Percentiles rank a stretch among this genome's conserved stretches.
Evolutionary conservation across 2,113 vertebrate genomes (phyloP).

Genomic region (Gymnarchus niloticus): DNA sequence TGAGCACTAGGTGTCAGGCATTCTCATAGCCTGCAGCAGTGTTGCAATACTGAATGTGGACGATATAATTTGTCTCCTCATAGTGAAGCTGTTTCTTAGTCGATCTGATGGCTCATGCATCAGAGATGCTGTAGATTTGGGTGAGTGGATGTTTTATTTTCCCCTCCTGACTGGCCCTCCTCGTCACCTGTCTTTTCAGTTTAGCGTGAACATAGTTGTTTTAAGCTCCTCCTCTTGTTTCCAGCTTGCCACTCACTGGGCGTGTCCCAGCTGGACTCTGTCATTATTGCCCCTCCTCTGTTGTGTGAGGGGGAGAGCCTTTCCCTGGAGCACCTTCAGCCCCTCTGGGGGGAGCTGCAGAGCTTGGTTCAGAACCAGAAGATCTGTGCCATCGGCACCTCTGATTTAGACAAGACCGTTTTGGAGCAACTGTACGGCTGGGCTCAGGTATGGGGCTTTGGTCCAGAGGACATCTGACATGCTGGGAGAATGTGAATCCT

Average conservation of each 20-base stretch:
- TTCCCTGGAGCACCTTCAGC: conserved; percentile 80
- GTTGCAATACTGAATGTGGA: neutral
- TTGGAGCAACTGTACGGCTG: conserved; percentile 91
- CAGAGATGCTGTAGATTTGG: conserved; percentile 79
- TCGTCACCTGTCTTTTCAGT: neutral
- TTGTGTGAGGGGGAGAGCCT: conserved; percentile 68
- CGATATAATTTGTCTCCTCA: conserved; percentile 46
- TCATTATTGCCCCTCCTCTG: conserved; percentile 83
- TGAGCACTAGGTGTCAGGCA: neutral
- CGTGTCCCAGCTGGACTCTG: conserved; percentile 88
- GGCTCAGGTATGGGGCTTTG: conserved; percentile 74
- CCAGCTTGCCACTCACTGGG: conserved; percentile 80
- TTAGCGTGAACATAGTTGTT: neutral
- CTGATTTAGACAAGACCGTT: conserved; percentile 88
- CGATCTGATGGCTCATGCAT: conserved; percentile 74
- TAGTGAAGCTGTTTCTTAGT: conserved; percentile 88
- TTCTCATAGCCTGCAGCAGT: neutral
- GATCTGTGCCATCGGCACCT: conserved; percentile 88
- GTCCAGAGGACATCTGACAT: neutral
- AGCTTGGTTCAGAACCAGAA: conserved; percentile 75
- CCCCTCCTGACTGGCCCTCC: too few species aligned
- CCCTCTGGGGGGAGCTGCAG: conserved; percentile 87
- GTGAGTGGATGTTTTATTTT: conserved; percentile 62
- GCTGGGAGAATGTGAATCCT: too few species aligned
- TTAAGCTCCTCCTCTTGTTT: neutral